Percentiles rank a stretch among this genome's conserved stretches.
Evolutionary conservation across 2,888 invertebrate genomes (phyloP).

Genomic region (Phoronis australis): DNA sequence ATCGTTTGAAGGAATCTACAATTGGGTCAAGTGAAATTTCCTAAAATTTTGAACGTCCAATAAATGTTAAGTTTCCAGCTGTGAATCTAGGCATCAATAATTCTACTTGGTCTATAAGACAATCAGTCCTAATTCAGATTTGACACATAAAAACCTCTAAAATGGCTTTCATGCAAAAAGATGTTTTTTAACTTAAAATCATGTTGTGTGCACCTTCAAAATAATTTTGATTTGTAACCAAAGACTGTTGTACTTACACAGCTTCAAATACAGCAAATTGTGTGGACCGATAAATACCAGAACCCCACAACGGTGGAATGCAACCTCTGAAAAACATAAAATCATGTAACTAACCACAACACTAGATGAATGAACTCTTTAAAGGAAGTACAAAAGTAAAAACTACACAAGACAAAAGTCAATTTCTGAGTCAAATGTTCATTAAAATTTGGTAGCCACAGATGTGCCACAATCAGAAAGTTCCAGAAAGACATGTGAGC

Average conservation of each 20-base stretch:
- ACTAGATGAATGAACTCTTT: not conserved
- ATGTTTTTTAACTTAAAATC: too few relatives aligned
- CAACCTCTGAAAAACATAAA: constrained; percentile 35
- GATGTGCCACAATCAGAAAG: not conserved
- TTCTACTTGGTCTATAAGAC: too few relatives aligned
- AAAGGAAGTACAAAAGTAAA: not conserved
- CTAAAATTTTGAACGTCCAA: too few relatives aligned
- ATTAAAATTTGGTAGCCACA: not conserved
- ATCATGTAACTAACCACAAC: not conserved
- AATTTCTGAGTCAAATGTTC: not conserved
- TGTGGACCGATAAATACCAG: constrained; percentile 45
- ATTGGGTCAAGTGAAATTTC: too few relatives aligned
- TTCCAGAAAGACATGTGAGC: too few relatives aligned
- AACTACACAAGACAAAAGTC: not conserved
- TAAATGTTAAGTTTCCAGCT: too few relatives aligned
- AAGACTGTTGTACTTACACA: constrained; percentile 26
- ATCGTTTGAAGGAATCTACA: too few relatives aligned
- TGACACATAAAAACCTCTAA: too few relatives aligned
- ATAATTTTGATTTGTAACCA: too few relatives aligned
- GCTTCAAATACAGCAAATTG: constrained; percentile 51
- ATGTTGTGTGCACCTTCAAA: constrained; percentile 7
- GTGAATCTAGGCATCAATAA: too few relatives aligned
- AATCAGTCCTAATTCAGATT: too few relatives aligned
- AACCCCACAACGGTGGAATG: constrained; percentile 48
- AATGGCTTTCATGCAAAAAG: too few relatives aligned